Evolutionary conservation across 2,888 invertebrate species (phyloP), one percentile per base, ranked within the genome.

Genomic region (Helobdella robusta): DNA sequence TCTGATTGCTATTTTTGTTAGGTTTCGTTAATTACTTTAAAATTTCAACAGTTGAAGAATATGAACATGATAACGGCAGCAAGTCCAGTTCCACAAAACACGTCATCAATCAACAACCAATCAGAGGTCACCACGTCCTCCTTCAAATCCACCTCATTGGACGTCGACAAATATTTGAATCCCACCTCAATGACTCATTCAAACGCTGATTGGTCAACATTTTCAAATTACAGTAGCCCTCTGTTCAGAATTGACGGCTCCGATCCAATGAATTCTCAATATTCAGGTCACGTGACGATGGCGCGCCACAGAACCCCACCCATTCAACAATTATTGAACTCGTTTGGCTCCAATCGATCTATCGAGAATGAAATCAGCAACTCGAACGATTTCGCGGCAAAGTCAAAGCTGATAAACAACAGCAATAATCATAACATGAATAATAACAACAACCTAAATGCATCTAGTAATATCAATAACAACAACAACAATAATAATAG

Each of bases 41-140:
- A n/a, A n/a, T n/a, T n/a, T 56, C 32, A 56, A 11, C 62, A 62
- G 62, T 50, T 62, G 62, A 62, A 62, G 44, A 46, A 62, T 50
- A 48, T 62, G 48, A 44, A 44, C 62, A 48, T 62, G 48, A 62
- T 62, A 36, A 62, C 62, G 30, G 44, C 50, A 18, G 50, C 50
- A 20, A 56, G 56, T 56, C 56, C 56, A n/a, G n/a, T n/a, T 15
- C 54, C 54, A 23, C 30, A 5, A 6, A 25, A 28, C 23, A 50
- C 50, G n/a, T n/a, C n/a, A n/a, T n/a, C n/a, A n/a, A n/a, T n/a
- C 4, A 15, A 44, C 1, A 30, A 32, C 50, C 44, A 32, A 44
- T 62, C 62, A 48, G 62, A 62, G 18, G 44, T 50, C 44, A n/a
- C n/a, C n/a, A 44, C 60, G 2, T 46, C 35, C 11, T 32, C 36